Evolutionary conservation across 2,113 vertebrate genomes (phyloP), one percentile per base, ranked within the genome.

Genomic region (Sardina pilchardus): DNA sequence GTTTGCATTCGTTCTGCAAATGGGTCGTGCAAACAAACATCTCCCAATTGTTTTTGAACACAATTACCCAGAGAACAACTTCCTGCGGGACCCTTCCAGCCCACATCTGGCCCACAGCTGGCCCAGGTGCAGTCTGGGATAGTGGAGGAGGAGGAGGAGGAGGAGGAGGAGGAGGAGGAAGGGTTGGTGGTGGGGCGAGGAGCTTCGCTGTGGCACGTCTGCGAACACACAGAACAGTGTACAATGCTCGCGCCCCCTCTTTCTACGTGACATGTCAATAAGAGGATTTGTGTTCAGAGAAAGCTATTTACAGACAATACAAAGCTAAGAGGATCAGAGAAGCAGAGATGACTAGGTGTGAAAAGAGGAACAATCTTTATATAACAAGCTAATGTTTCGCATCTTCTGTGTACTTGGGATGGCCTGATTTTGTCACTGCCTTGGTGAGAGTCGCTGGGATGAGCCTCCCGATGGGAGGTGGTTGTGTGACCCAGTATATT

Each of bases 191-290:
- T 16, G 4, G 9, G 30, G 30, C 5, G 26, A 78, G 12, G 14
- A 78, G 71, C 71, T 78, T 34, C 17, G 10, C 71, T 34, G 34
- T 78, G 30, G 5, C 3, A 16, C 10, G 39, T 91, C 82, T 83
- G 86, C 82, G 85, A 71, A 75, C 82, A 75, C 85, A 34, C 26
- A 82, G 71, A 36, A 78, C 30, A 78, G 5, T 83, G 59, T 30
- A 30, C 50, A 88, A 83, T 44, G 34, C 67, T 30, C 86, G 84
- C 1, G 47, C 86, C 82, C 78, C 24, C 1, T 5, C 34, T 48
- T 80, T 39, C 42, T 86, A 85, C 88, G 87, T 47, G 75, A 86
- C 87, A 87, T 86, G 86, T 89, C 91, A 91, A 93, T 91, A 90
- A 90, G 89, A 86, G 89, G 87, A 88, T 90, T 88, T 90, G 56